A percentile compares a stretch with the other conserved stretches of the same genome.
Conservation (phyloP, 2,888 invertebrate genomes). For the Priapulus caudatus region DNA sequence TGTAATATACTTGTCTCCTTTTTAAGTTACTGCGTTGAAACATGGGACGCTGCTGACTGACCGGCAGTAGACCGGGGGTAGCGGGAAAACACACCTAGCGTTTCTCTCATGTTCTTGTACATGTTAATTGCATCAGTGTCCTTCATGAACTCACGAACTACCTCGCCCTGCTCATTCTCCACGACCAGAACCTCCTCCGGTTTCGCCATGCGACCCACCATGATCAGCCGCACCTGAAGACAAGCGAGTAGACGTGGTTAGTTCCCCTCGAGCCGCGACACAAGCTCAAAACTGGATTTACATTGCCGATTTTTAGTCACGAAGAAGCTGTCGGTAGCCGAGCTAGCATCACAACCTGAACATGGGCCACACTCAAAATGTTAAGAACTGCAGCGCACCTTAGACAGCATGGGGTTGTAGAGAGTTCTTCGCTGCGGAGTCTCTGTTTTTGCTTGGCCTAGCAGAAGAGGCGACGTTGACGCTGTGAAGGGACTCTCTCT, state of each 20-base stretch:
- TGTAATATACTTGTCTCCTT: too few relatives aligned
- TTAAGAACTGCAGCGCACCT: constrained; percentile 6
- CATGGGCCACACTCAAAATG: too few relatives aligned
- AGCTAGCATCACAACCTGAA: too few relatives aligned
- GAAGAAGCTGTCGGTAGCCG: too few relatives aligned
- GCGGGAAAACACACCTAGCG: too few relatives aligned
- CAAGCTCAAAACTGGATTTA: neutral
- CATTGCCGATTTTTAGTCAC: neutral
- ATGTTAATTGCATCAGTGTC: constrained; percentile 98
- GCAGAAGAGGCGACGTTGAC: constrained; percentile 56
- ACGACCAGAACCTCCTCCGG: constrained; percentile 99
- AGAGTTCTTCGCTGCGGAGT: constrained; percentile 19
- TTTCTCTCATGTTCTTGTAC: constrained; percentile 98
- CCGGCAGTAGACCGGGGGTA: too few relatives aligned
- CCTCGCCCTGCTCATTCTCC: constrained; percentile 98
- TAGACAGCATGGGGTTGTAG: constrained; percentile 20
- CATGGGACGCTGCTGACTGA: too few relatives aligned
- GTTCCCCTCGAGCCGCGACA: too few relatives aligned
- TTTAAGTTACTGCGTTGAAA: too few relatives aligned
- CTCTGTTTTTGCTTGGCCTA: constrained; percentile 42
- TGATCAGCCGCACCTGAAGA: constrained; percentile 67
- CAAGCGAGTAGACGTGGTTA: constrained; percentile 7
- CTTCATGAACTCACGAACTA: constrained; percentile 98
- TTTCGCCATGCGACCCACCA: constrained; percentile 99
- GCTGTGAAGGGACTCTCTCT: constrained; percentile 60